Conservation (phyloP, 1,140 invertebrate genomes). For the Drosophila ironensis region DNA sequence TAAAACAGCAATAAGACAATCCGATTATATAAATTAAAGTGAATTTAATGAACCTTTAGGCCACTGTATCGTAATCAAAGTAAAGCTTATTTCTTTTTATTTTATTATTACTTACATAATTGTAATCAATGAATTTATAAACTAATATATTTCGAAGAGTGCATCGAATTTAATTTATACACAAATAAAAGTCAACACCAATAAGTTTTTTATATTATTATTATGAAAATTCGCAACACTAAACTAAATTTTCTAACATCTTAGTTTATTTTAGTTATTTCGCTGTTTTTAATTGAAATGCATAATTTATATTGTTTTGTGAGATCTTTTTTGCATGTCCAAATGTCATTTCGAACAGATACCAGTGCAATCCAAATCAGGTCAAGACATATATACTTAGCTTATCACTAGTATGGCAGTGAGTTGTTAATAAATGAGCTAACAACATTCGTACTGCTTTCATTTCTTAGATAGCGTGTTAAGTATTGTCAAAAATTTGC, state of each 20-base stretch:
- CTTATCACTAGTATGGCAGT: conserved; percentile 62
- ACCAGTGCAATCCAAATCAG: conserved; percentile 14
- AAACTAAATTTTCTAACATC: neutral
- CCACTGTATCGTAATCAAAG: too few relatives aligned
- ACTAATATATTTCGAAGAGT: too few relatives aligned
- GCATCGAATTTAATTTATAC: too few relatives aligned
- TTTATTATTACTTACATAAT: too few relatives aligned
- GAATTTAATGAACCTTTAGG: too few relatives aligned
- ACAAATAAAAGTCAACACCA: too few relatives aligned
- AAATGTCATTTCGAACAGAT: conserved; percentile 6
- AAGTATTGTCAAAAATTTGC: conserved; percentile 32
- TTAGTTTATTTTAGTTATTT: neutral
- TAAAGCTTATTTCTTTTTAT: too few relatives aligned
- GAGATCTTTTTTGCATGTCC: conserved; percentile 17
- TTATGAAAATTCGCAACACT: neutral
- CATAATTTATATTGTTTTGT: conserved; percentile 4
- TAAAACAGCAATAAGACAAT: too few relatives aligned
- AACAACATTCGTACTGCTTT: conserved; percentile 40
- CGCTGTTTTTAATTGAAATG: conserved; percentile 13
- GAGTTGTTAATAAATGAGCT: conserved; percentile 34
- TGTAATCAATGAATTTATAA: too few relatives aligned
- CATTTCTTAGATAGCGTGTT: conserved; percentile 27
- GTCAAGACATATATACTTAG: conserved; percentile 17
- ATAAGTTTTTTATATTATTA: neutral
- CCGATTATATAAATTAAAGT: too few relatives aligned